phyloP scores from a whole-genome alignment of 35 echinoderm and acorn worm genomes.

The Acanthaster planci region DNA sequence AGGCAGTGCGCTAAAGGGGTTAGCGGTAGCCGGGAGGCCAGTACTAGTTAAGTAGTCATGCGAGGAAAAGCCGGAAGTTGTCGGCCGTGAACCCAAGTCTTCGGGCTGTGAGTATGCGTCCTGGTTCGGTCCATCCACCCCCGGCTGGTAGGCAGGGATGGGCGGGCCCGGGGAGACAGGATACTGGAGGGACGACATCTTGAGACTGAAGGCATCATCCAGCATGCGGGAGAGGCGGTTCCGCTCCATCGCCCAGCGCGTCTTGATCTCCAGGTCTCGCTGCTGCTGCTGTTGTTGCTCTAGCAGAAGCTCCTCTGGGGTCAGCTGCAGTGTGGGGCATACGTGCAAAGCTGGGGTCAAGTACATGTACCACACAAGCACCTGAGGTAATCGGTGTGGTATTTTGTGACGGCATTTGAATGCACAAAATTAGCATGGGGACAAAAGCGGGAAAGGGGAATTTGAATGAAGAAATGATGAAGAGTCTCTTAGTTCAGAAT shows the following conservation, averaged over 20 bases:
- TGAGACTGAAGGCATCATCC: not conserved
- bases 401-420: no score
- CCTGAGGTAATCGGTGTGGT: no score
- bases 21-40: not conserved
- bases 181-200: not conserved
- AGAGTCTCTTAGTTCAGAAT: no score
- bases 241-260: not conserved
- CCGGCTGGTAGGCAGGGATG: not conserved
- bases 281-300: not conserved
- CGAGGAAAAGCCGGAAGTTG: not conserved
- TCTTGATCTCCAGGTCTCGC: slow-evolving; percentile 5
- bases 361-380: no score
- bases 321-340: not conserved
- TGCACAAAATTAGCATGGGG: no score
- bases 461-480: no score
- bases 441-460: no score
- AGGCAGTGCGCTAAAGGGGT: not conserved
- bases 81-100: not conserved
- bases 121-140: not conserved
- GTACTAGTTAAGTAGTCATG: not conserved
- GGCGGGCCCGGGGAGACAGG: not conserved
- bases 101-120: not conserved
- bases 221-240: slow-evolving; percentile 4
- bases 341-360: not conserved
- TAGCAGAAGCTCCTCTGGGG: not conserved